A percentile compares a stretch with the other conserved stretches of the same genome.
These are phyloP conservation scores for Chesias legatella DNA, from an alignment of 2,888 invertebrate genomes.

Conservation along the genomic window DNA sequence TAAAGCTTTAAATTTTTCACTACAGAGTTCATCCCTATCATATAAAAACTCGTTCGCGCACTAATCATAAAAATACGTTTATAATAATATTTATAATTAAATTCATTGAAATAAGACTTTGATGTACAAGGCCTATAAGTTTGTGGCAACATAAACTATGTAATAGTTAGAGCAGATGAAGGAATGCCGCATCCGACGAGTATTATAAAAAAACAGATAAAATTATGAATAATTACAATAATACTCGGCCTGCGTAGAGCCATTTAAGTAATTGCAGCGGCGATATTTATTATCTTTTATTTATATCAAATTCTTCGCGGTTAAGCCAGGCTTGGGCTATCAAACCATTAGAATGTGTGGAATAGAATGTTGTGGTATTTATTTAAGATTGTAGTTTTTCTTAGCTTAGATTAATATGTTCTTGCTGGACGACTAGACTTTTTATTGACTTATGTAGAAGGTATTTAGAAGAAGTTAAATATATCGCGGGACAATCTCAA, in stretches of 20 bases:
- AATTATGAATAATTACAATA: constrained; percentile 41
- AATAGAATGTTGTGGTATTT: background rate
- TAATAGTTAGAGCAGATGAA: constrained; percentile 26
- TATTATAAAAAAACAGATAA: constrained; percentile 34
- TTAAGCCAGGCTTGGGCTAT: constrained; percentile 1
- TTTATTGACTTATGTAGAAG: no score
- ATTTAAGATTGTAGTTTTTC: no score
- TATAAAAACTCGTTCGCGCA: no score
- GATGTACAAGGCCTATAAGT: constrained; percentile 26
- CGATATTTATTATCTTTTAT: constrained; percentile 31
- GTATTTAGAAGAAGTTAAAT: no score
- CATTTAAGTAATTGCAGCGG: constrained; percentile 32
- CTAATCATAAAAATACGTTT: background rate
- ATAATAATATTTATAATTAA: no score
- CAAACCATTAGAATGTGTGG: constrained; percentile 19
- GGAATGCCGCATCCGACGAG: constrained; percentile 31
- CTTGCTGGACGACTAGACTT: no score
- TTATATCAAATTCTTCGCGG: constrained; percentile 8
- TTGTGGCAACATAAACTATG: constrained; percentile 29
- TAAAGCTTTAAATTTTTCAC: no score
- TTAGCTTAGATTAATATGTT: no score
- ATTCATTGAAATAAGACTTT: no score
- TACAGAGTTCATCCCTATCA: no score
- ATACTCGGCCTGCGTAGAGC: constrained; percentile 25
- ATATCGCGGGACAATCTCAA: no score